Base-by-base conservation (phyloP, 2,888 invertebrate species). In the Pheosia tremula region DNA sequence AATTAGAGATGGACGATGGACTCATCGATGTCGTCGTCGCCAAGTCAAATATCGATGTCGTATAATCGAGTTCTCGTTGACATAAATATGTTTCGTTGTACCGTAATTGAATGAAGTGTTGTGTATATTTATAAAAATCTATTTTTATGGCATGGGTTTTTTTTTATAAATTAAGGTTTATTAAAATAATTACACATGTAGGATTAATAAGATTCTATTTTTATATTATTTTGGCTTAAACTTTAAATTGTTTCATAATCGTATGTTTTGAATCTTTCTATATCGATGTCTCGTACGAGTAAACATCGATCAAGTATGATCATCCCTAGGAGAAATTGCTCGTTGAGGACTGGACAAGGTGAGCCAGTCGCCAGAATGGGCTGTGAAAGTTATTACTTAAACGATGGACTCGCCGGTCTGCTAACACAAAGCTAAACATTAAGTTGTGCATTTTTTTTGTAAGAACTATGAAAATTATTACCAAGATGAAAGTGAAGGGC, bases 351-450 rank as follows among this genome's bases (percentile, higher is more conserved):
- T 74, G 57, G 77, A 82, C 88, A 89, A 89, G 90, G 88, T 86
- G 82, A 89, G 82, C 89, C 75, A 84, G 85, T 85, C 81, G 79
- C 78, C 69, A 77, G 81, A 82, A 84, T 83, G 84, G 86, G 68
- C 83, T 79, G 91, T 86, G 92, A 92, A 91, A 92, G 92, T 91
- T 87, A 90, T 88, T 81, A 76, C 82, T 78, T 75, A 75, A 74
- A 63, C 68, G 74, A 62, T 69, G 67, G 63, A 68, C 67, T 62
- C 62, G 55, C 61, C 66, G 73, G 63, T 72, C 66, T 61, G 68
- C 69, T 75, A 75, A 79, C 71, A 62, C 74, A 69, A 49, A 69
- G 62, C 72, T 74, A 74, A 74, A 68, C 74, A 70, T 64, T 65
- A 62, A 70, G 64, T 72, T 75, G 68, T 68, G 66, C 67, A 75